Evolutionary conservation across 2,888 invertebrate species (phyloP), one percentile per base, ranked within the genome.

Genomic region (Lysandra coridon): DNA sequence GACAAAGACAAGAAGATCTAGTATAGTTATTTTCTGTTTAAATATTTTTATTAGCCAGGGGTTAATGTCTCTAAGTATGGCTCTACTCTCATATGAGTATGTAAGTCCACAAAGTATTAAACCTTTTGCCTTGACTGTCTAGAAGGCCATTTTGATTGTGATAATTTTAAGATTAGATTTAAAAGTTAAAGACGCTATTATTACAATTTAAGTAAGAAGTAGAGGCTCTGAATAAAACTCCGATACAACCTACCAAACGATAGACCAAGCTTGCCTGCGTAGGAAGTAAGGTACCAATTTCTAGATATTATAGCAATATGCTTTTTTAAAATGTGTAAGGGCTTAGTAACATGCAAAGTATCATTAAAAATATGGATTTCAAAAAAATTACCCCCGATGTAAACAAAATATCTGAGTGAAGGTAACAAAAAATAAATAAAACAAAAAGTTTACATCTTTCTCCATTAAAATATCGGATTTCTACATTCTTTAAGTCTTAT

Each of bases 91-190:
- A 57, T 17, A 69, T 17, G 69, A 37, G 60, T 53, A n/a, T 4
- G 10, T 44, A n/a, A 4, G 40, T 40, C 73, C n/a, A 73, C n/a
- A 44, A 44, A 74, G 74, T 74, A 74, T 74, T 74, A 44, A 78
- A 69, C 49, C 49, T 73, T 73, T 73, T 69, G 53, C 37, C 73
- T 78, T 60, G 78, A 80, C 78, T 79, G 82, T 78, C 80, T 84
- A 83, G 81, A 78, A 82, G 81, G 84, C 85, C 86, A 86, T 86
- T 84, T 80, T 83, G 80, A 84, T 83, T 86, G 87, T 87, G 85
- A 87, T 87, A 86, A 85, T 83, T 83, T 81, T 84, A 86, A 85
- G 84, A 44, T 77, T 80, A 74, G 49, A 33, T 75, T 14, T 74
- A 78, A 78, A 78, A 74, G 64, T 62, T 60, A 73, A 37, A 78